Percentiles rank a stretch among this genome's conserved stretches.
These are phyloP conservation scores for Molossus alvarezi DNA, from an alignment of 2,797 vertebrate species.

Conservation along the genomic window DNA sequence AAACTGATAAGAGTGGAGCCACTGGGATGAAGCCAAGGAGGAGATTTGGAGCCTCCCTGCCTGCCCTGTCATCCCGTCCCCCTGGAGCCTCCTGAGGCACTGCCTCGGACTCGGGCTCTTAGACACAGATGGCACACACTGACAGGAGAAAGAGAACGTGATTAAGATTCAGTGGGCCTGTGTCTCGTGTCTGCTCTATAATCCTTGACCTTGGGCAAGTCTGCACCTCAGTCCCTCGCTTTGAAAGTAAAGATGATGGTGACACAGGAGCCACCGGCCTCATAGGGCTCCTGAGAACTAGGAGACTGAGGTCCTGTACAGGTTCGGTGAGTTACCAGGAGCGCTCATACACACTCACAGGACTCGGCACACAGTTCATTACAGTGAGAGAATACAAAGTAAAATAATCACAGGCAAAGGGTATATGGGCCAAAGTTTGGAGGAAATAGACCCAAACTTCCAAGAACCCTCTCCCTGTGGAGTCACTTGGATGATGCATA, in stretches of 20 bases:
- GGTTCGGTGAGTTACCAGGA: neutral
- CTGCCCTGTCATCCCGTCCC: neutral
- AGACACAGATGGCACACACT: neutral
- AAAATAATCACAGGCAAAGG: neutral
- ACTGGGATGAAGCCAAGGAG: neutral
- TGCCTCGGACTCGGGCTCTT: neutral
- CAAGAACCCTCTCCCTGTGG: neutral
- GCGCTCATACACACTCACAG: neutral
- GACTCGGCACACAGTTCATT: neutral
- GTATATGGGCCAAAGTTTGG: neutral
- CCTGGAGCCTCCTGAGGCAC: neutral
- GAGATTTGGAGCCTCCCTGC: neutral
- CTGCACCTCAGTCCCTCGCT: neutral
- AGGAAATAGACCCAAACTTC: neutral
- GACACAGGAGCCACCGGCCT: neutral
- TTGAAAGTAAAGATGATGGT: neutral
- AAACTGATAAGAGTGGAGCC: neutral
- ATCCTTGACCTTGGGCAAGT: neutral
- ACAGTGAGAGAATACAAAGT: neutral
- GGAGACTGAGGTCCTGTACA: neutral
- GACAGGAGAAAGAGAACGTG: neutral
- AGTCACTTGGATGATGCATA: neutral
- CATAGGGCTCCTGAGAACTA: neutral
- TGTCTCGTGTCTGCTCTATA: neutral
- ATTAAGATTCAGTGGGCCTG: neutral